Base-by-base conservation (phyloP, 2,113 vertebrate genomes). In the Barnardius zonarius region DNA sequence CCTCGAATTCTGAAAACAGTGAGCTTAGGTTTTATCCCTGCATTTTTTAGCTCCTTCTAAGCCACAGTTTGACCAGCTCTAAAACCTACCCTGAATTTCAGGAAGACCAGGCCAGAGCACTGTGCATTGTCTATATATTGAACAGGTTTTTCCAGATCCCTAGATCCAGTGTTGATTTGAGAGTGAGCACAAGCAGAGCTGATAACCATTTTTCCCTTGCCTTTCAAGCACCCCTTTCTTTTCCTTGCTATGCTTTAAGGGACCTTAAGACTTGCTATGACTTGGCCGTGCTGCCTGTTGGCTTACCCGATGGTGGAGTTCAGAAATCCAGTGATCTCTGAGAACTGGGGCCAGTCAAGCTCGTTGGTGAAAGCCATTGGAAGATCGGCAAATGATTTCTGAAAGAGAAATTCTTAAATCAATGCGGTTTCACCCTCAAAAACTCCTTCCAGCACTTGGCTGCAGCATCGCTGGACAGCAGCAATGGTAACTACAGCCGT, bases 341-440 rank as follows among this genome's bases (percentile, higher is more conserved):
- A 98, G 93, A 98, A 95, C 46, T 98, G 98, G n/a, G 98, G 98
- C 98, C 98, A 98, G 95, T 98, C 87, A 2, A 98, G 23, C 82
- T 98, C 98, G 0, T 98, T 79, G 0, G 95, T 96, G 72, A 98
- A 88, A 55, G 96, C 97, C 79, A 83, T 37, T 13, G 97, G 98
- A 80, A 98, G 95, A 73, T 95, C 68, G 41, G 85, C 61, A 96
- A 98, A 98, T 0, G 98, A 96, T 69, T 97, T 96, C 98, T 98
- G 94, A 94, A 97, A 96, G 44, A 93, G 39, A 96, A 84, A 77
- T 39, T 64, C 89, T 59, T 16, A 88, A 54, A 82, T 96, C 72
- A 93, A 27, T 8, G 13, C 0, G 0, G 39, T 67, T 96, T 88
- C 27, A 62, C 19, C 15, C 46, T 86, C 39, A 67, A 25, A 62